These are phyloP conservation scores for Sclerurus mexicanus DNA, from an alignment of 2,113 vertebrate genomes.

Conservation along the genomic window DNA sequence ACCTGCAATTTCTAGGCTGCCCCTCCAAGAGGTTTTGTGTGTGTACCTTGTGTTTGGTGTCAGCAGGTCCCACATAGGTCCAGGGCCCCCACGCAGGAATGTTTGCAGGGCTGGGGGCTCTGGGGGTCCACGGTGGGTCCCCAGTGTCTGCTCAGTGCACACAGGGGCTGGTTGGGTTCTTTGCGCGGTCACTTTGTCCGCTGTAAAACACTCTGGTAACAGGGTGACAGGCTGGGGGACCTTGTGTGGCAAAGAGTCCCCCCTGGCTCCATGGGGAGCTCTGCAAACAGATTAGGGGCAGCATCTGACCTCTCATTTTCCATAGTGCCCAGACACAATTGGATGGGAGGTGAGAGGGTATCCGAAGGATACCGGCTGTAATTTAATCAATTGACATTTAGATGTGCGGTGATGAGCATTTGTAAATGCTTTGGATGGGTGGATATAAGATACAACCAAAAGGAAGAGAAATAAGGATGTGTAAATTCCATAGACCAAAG, in stretches of 20 bases:
- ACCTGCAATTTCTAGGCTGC: accelerated
- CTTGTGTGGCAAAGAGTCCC: neutral
- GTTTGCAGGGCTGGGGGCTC: neutral
- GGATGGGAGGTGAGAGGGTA: constrained; percentile 25
- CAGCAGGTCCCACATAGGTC: neutral
- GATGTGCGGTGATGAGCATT: neutral
- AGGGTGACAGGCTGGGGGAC: neutral
- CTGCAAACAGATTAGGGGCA: neutral
- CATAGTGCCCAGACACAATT: neutral
- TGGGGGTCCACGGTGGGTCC: accelerated
- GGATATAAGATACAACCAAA: neutral
- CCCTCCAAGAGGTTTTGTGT: accelerated
- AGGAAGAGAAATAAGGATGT: neutral
- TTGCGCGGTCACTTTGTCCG: neutral
- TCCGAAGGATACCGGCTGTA: neutral
- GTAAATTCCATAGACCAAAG: neutral
- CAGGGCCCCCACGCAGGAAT: accelerated
- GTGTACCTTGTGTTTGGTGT: neutral
- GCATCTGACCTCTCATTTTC: neutral
- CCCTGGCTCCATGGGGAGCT: neutral
- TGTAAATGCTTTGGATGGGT: neutral
- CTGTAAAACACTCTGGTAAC: neutral
- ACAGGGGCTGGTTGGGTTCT: accelerated
- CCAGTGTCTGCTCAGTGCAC: accelerated
- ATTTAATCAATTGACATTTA: constrained; percentile 9